These are phyloP conservation scores for Syngnathus scovelli DNA, from an alignment of 2,113 vertebrate species.

Conservation along the genomic window DNA sequence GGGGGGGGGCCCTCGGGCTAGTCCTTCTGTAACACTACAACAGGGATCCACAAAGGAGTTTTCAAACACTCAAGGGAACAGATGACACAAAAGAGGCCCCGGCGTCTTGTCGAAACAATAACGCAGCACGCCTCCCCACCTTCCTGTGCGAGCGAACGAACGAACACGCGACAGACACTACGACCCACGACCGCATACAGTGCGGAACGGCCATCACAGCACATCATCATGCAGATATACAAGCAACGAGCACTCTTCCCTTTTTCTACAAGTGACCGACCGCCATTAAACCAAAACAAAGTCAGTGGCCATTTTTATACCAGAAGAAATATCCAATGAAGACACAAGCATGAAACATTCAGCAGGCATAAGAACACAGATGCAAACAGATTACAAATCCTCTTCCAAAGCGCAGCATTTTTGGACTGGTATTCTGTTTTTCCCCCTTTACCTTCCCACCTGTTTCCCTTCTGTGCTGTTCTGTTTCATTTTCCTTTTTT, in stretches of 20 bases:
- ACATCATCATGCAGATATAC: slow-evolving; percentile 59
- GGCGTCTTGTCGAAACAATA: slow-evolving; percentile 34
- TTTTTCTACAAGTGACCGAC: slow-evolving; percentile 46
- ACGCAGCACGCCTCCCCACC: slow-evolving; percentile 38
- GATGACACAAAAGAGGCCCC: slow-evolving; percentile 52
- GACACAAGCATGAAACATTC: slow-evolving; percentile 69
- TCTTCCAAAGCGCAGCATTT: slow-evolving; percentile 55
- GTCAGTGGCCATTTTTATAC: slow-evolving; percentile 55
- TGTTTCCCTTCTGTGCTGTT: slow-evolving; percentile 57
- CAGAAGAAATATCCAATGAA: slow-evolving; percentile 68
- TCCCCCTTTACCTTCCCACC: slow-evolving; percentile 42
- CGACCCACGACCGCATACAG: slow-evolving; percentile 55
- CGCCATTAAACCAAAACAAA: slow-evolving; percentile 43
- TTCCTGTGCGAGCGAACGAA: slow-evolving; percentile 56
- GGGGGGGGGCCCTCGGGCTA: slow-evolving; percentile 37
- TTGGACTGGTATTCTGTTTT: slow-evolving; percentile 67
- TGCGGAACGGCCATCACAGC: slow-evolving; percentile 47
- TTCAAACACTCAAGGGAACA: slow-evolving; percentile 64
- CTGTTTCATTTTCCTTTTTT: slow-evolving; percentile 53
- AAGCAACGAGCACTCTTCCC: slow-evolving; percentile 45
- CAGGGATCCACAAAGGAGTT: slow-evolving; percentile 62
- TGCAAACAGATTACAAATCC: slow-evolving; percentile 56
- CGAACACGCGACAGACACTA: slow-evolving; percentile 60
- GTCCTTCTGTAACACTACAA: slow-evolving; percentile 60
- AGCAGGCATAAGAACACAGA: slow-evolving; percentile 67